phyloP scores from a whole-genome alignment of 2,888 invertebrate genomes.

The Uloborus plumipes region DNA sequence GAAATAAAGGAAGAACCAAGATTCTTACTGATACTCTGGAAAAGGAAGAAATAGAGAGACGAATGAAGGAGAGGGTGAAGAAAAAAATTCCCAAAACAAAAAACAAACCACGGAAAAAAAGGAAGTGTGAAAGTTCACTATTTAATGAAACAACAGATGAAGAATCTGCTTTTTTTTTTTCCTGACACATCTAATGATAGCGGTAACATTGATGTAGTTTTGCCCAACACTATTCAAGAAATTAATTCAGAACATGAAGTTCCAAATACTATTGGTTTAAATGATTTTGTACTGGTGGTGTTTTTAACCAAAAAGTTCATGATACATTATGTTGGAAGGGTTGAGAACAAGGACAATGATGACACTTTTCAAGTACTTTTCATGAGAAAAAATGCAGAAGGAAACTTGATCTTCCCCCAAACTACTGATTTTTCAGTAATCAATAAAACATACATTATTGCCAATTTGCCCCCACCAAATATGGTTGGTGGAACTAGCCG shows the following conservation, averaged over 20 bases:
- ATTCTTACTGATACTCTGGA: constrained; percentile 8
- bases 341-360: neutral
- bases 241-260: neutral
- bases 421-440: constrained; percentile 4
- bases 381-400: constrained; percentile 10
- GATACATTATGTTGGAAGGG: constrained; percentile 6
- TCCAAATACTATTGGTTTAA: neutral
- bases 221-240: neutral
- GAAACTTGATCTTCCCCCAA: constrained; percentile 6
- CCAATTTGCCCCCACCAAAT: constrained; percentile 10
- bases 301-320: constrained; percentile 1
- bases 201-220: neutral
- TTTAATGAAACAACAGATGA: too few species aligned
- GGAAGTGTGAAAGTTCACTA: too few species aligned
- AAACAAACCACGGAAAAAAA: too few species aligned
- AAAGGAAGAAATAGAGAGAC: neutral
- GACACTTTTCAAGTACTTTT: constrained; percentile 8
- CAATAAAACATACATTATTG: constrained; percentile 6
- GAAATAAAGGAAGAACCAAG: constrained; percentile 10
- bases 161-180: too few species aligned
- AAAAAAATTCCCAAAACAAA: too few species aligned
- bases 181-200: too few species aligned
- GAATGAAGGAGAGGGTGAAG: too few species aligned
- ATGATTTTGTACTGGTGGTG: constrained; percentile 10
- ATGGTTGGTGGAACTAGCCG: constrained; percentile 11